A percentile compares a stretch with the other conserved stretches of the same genome.
Evolutionary conservation across 1,140 invertebrate species (phyloP).

Genomic region (Leptinotarsa lineolata): DNA sequence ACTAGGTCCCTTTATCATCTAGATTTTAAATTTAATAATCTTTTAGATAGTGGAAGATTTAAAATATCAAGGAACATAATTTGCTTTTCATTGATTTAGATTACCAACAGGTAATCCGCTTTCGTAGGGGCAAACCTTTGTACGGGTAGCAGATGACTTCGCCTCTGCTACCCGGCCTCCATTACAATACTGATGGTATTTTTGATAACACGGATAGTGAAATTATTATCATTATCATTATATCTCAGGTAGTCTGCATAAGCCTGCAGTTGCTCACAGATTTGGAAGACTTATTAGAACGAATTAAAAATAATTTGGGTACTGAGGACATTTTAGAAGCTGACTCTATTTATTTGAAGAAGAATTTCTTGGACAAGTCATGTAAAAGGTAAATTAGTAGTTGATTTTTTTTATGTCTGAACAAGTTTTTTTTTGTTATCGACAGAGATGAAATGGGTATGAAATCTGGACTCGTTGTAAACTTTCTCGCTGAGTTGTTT

Average conservation of each 20-base stretch:
- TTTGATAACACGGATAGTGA: not conserved
- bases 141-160: too few species aligned
- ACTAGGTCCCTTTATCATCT: too few species aligned
- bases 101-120: too few species aligned
- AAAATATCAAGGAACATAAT: too few species aligned
- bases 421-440: slow-evolving; percentile 11
- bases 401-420: too few species aligned
- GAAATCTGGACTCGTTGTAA: slow-evolving; percentile 31
- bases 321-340: slow-evolving; percentile 38
- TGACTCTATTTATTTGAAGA: slow-evolving; percentile 34
- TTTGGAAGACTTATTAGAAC: slow-evolving; percentile 30
- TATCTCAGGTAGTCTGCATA: slow-evolving; percentile 25
- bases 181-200: too few species aligned
- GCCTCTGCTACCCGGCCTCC: too few species aligned
- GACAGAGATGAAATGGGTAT: slow-evolving; percentile 30
- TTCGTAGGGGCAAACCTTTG: too few species aligned
- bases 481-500: slow-evolving; percentile 35
- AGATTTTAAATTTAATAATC: too few species aligned
- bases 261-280: slow-evolving; percentile 32
- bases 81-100: too few species aligned
- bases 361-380: not conserved
- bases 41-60: too few species aligned
- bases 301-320: slow-evolving; percentile 30
- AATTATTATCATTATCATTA: not conserved
- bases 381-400: not conserved